A percentile compares a stretch with the other conserved stretches of the same genome.
These are phyloP conservation scores for Alligator sinensis DNA, from an alignment of 2,113 vertebrate genomes.

Conservation along the genomic window DNA sequence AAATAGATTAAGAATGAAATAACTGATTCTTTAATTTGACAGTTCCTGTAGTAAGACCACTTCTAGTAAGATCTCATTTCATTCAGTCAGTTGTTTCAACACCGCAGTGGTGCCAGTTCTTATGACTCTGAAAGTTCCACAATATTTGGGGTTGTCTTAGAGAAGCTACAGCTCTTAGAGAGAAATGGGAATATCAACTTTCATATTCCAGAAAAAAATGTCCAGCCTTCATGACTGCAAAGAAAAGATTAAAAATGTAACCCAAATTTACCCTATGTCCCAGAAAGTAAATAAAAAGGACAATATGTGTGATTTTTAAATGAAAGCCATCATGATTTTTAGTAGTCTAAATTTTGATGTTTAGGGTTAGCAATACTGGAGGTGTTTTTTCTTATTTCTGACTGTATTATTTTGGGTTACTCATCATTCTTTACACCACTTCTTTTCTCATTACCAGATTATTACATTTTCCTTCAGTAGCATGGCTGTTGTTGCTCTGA, in stretches of 20 bases:
- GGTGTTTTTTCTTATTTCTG: background rate
- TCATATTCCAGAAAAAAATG: background rate
- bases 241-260: background rate
- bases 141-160: background rate
- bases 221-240: background rate
- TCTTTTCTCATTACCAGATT: background rate
- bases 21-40: background rate
- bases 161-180: background rate
- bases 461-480: rapidly evolving
- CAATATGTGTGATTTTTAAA: background rate
- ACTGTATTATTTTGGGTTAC: background rate
- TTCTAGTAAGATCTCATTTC: background rate
- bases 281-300: background rate
- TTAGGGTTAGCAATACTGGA: background rate
- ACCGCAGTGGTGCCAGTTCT: background rate
- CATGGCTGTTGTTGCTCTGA: background rate
- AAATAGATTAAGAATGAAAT: background rate
- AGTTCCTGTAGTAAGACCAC: background rate
- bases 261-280: background rate
- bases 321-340: background rate
- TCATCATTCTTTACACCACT: background rate
- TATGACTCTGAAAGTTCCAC: background rate
- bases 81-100: background rate
- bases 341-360: background rate
- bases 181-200: background rate